A percentile compares a stretch with the other conserved stretches of the same genome.
These are phyloP conservation scores for Coenonympha arcania DNA, from an alignment of 2,888 invertebrate genomes.

Conservation along the genomic window DNA sequence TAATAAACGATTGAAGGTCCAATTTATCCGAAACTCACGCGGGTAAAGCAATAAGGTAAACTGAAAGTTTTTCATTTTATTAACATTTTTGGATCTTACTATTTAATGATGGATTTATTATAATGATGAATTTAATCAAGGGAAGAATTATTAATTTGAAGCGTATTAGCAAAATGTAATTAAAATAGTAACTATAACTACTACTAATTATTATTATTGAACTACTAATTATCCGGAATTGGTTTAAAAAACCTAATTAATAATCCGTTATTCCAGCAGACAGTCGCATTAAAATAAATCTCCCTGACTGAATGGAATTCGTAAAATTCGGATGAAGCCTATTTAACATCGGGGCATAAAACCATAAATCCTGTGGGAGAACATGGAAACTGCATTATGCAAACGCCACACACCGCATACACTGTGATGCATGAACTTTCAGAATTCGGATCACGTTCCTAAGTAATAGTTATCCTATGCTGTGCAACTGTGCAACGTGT, in stretches of 20 bases:
- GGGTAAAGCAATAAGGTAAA: too few species aligned
- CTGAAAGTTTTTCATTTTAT: too few species aligned
- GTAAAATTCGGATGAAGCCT: constrained; percentile 7
- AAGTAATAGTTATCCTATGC: constrained; percentile 20
- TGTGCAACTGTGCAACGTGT: neutral
- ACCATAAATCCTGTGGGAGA: constrained; percentile 24
- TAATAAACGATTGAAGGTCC: too few species aligned
- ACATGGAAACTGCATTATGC: constrained; percentile 46
- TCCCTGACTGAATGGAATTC: neutral
- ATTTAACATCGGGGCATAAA: constrained; percentile 19
- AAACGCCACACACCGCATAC: constrained; percentile 30
- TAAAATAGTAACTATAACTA: too few species aligned
- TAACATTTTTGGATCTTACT: too few species aligned
- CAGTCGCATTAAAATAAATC: constrained; percentile 5
- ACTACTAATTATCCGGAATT: too few species aligned
- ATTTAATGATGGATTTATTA: too few species aligned
- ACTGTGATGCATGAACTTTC: constrained; percentile 18
- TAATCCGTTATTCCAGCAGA: neutral
- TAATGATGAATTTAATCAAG: too few species aligned
- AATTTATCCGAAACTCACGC: too few species aligned
- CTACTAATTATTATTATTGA: too few species aligned
- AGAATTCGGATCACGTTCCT: constrained; percentile 19
- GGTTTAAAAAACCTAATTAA: neutral
- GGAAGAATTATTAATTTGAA: too few species aligned
- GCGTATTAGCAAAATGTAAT: too few species aligned